Conservation (phyloP, 2,113 vertebrate genomes). For the Eurypyga helias region DNA sequence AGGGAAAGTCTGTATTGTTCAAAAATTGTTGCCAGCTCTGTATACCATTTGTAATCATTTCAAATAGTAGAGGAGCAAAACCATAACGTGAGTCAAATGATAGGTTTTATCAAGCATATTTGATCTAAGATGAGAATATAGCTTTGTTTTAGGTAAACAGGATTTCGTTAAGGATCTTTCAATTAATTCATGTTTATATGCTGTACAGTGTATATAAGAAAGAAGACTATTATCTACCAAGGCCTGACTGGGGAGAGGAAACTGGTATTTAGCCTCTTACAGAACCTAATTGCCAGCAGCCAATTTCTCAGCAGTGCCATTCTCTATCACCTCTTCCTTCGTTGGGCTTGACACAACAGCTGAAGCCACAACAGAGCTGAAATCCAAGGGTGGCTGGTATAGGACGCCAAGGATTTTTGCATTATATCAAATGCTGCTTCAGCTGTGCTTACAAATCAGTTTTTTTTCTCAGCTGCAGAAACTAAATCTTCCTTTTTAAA, state of each 20-base stretch:
- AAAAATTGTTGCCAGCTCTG: background rate
- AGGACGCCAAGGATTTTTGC: constrained; percentile 24
- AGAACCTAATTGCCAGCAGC: background rate
- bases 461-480: constrained; percentile 31
- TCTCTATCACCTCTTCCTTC: background rate
- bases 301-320: background rate
- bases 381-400: background rate
- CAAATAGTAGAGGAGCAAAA: background rate
- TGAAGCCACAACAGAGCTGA: constrained; percentile 23
- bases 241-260: background rate
- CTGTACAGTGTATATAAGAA: background rate
- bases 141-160: background rate
- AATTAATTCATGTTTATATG: background rate
- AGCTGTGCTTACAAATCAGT: constrained; percentile 36
- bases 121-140: background rate
- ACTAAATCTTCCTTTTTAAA: constrained; percentile 35
- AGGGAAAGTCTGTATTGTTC: background rate
- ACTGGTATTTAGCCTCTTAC: background rate
- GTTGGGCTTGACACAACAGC: constrained; percentile 30
- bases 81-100: background rate
- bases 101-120: background rate
- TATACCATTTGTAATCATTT: background rate
- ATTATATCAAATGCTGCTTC: constrained; percentile 34
- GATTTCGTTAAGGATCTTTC: background rate
- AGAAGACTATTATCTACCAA: background rate